phyloP scores from a whole-genome alignment of 1,140 invertebrate species.

The Spodoptera litura region DNA sequence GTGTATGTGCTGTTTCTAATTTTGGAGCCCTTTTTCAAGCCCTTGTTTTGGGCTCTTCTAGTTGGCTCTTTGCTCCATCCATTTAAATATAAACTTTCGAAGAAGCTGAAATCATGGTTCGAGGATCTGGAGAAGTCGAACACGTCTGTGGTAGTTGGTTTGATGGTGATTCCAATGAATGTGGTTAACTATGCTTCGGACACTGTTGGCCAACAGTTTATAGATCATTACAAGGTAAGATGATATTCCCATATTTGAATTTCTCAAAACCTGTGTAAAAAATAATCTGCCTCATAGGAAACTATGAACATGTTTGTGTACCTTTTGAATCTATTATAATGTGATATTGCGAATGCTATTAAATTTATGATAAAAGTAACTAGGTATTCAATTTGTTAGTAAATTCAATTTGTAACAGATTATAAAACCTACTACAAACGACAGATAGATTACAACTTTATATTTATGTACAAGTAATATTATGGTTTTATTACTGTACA shows the following conservation, averaged over 20 bases:
- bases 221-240: constrained; percentile 87
- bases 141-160: constrained; percentile 89
- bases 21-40: constrained; percentile 96
- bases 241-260: neutral
- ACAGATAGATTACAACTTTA: too few relatives aligned
- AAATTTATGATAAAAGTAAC: too few relatives aligned
- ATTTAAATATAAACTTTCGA: constrained; percentile 92
- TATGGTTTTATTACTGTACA: too few relatives aligned
- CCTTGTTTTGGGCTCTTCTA: constrained; percentile 96
- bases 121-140: constrained; percentile 87
- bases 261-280: too few relatives aligned
- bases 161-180: constrained; percentile 91
- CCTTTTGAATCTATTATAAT: too few relatives aligned
- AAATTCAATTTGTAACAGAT: too few relatives aligned
- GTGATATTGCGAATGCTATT: too few relatives aligned
- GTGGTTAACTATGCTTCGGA: constrained; percentile 91
- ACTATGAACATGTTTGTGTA: too few relatives aligned
- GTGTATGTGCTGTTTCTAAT: constrained; percentile 92
- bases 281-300: too few relatives aligned
- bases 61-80: constrained; percentile 96
- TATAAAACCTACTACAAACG: too few relatives aligned
- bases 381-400: too few relatives aligned
- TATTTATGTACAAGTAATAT: too few relatives aligned
- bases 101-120: constrained; percentile 91
- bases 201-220: constrained; percentile 88